A percentile compares a stretch with the other conserved stretches of the same genome.
phyloP scores from a whole-genome alignment of 2,797 vertebrate species.

The Galaxias olidus region DNA sequence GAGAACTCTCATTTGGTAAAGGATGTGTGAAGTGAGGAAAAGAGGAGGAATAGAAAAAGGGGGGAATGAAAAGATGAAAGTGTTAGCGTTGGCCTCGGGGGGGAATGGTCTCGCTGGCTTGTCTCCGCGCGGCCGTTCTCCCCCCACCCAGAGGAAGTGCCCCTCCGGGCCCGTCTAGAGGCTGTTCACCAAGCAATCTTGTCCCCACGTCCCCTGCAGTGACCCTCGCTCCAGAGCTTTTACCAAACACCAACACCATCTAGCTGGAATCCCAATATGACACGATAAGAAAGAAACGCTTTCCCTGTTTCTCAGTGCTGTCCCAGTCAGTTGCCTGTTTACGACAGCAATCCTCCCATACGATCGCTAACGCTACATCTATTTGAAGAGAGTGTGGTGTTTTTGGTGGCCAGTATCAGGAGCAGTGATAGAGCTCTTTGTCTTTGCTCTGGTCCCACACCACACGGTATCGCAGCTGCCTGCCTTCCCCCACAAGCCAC shows the following conservation, averaged over 20 bases:
- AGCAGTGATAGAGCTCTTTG: slow-evolving; percentile 1
- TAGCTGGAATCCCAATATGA: too few relatives aligned
- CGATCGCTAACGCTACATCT: not conserved
- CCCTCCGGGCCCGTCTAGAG: slow-evolving; percentile 38
- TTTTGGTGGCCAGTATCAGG: too few relatives aligned
- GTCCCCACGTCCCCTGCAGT: slow-evolving; percentile 31
- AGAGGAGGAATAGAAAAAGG: slow-evolving; percentile 20
- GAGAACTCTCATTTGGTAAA: too few relatives aligned
- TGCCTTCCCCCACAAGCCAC: slow-evolving; percentile 15
- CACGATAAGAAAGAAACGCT: too few relatives aligned
- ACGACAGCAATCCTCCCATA: too few relatives aligned
- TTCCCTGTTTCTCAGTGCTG: too few relatives aligned
- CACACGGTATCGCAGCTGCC: slow-evolving; percentile 17
- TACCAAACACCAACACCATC: slow-evolving; percentile 15
- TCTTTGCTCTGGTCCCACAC: slow-evolving; percentile 18
- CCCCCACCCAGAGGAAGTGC: slow-evolving; percentile 43
- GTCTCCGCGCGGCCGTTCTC: slow-evolving; percentile 43
- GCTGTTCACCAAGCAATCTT: slow-evolving; percentile 51
- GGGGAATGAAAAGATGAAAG: slow-evolving; percentile 38
- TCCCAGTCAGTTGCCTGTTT: too few relatives aligned
- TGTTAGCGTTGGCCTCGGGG: slow-evolving; percentile 34
- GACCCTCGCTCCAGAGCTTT: slow-evolving; percentile 22
- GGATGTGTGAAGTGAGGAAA: too few relatives aligned
- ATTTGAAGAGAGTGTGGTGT: too few relatives aligned
- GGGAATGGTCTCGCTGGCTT: slow-evolving; percentile 40